Evolutionary conservation across 2,797 vertebrate species (phyloP).

Genomic region (Acridotheres tristis): DNA sequence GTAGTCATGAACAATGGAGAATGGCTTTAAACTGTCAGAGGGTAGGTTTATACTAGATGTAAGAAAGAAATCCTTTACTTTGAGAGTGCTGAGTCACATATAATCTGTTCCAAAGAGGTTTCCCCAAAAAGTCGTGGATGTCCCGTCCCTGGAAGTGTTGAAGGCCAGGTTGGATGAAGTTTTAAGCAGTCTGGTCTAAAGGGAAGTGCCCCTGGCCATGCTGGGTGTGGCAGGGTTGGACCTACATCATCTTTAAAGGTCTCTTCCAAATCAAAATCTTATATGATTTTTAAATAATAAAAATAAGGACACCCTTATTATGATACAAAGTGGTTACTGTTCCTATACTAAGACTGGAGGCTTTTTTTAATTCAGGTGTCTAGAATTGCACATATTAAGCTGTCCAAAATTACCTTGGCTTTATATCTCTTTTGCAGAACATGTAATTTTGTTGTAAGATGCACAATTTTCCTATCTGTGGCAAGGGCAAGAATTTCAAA

Average conservation of each 20-base stretch:
- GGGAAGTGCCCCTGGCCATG: not conserved
- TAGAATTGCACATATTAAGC: not conserved
- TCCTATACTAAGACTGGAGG: not conserved
- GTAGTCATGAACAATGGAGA: not conserved
- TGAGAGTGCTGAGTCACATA: not conserved
- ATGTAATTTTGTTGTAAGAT: not conserved
- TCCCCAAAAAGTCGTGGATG: not conserved
- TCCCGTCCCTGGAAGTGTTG: not conserved
- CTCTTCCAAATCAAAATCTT: not conserved
- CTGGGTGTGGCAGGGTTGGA: not conserved
- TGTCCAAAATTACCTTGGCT: not conserved
- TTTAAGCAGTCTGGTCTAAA: not conserved
- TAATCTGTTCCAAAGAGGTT: not conserved
- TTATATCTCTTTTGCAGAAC: not conserved
- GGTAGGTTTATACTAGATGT: not conserved
- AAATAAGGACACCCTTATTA: not conserved
- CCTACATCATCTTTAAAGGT: not conserved
- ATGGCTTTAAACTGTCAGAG: not conserved
- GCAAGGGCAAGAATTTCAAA: not conserved
- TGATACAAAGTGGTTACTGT: not conserved
- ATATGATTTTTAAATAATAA: not conserved
- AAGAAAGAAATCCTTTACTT: not conserved
- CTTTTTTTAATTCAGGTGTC: rapidly evolving
- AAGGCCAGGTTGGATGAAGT: not conserved
- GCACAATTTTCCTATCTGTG: not conserved